These are phyloP conservation scores for Lottia scabra DNA, from an alignment of 2,888 invertebrate species.

Conservation along the genomic window DNA sequence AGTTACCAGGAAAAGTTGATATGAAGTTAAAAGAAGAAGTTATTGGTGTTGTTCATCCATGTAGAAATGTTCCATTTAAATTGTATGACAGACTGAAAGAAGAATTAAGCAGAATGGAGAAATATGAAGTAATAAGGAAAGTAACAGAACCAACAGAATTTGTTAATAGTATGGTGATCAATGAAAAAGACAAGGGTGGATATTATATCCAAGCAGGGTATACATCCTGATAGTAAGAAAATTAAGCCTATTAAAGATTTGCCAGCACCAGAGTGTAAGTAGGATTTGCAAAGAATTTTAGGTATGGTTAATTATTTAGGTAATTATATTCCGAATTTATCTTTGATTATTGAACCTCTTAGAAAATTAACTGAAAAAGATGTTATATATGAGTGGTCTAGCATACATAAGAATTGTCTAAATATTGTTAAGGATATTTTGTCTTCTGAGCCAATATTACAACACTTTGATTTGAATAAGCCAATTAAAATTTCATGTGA, in stretches of 20 bases:
- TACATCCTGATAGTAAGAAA: background rate
- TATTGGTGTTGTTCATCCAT: background rate
- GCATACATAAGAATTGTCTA: background rate
- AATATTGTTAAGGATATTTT: background rate
- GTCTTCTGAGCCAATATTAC: background rate
- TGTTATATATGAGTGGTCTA: background rate
- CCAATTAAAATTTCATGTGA: conserved; percentile 1
- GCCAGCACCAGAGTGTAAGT: background rate
- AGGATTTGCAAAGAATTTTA: background rate
- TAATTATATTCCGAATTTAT: background rate
- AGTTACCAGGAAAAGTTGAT: background rate
- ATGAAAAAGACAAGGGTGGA: background rate
- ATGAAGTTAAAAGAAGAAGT: background rate
- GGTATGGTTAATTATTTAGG: conserved; percentile 2
- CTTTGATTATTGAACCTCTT: background rate
- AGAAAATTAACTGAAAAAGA: background rate
- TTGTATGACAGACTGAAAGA: background rate
- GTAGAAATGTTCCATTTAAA: background rate
- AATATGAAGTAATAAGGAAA: background rate
- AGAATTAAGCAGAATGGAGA: background rate
- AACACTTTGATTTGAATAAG: background rate
- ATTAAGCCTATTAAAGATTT: background rate
- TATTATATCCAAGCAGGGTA: background rate
- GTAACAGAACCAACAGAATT: background rate
- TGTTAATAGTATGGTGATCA: background rate